A percentile compares a stretch with the other conserved stretches of the same genome.
Conservation (phyloP, 2,888 invertebrate species). For the Erpobdella octoculata region DNA sequence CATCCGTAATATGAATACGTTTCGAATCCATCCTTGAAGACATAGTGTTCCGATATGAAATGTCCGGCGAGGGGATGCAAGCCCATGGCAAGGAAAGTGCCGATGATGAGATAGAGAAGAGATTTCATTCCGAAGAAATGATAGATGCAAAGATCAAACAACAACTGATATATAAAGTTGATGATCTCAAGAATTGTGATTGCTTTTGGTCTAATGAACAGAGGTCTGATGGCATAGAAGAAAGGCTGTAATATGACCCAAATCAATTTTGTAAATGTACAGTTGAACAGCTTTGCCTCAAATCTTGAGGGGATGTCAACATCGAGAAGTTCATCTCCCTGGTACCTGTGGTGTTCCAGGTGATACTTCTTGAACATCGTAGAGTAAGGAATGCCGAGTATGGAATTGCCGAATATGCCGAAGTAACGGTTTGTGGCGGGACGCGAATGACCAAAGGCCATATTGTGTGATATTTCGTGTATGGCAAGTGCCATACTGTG, state of each 20-base stretch:
- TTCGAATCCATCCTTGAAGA: conserved; percentile 91
- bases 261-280: conserved; percentile 78
- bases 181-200: conserved; percentile 71
- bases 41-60: conserved; percentile 96
- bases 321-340: conserved; percentile 86
- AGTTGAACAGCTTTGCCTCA: conserved; percentile 85
- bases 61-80: conserved; percentile 92
- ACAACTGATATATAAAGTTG: conserved; percentile 75
- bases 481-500: conserved; percentile 83
- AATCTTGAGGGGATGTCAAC: conserved; percentile 87
- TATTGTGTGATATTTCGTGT: conserved; percentile 92
- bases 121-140: conserved; percentile 74
- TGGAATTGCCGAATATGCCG: conserved; percentile 90
- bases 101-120: conserved; percentile 72
- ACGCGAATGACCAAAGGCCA: conserved; percentile 86
- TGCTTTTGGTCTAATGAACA: conserved; percentile 65
- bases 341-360: conserved; percentile 83
- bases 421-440: conserved; percentile 79
- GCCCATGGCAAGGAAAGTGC: conserved; percentile 86
- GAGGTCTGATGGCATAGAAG: conserved; percentile 85
- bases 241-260: conserved; percentile 90
- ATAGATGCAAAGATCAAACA: conserved; percentile 72
- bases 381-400: conserved; percentile 87
- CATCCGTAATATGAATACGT: conserved; percentile 97
- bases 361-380: conserved; percentile 93